Evolutionary conservation across 37 sponge, comb jelly and placozoan species (phyloP), one percentile per base, ranked within the genome.

Genomic region (Mnemiopsis leidyi): DNA sequence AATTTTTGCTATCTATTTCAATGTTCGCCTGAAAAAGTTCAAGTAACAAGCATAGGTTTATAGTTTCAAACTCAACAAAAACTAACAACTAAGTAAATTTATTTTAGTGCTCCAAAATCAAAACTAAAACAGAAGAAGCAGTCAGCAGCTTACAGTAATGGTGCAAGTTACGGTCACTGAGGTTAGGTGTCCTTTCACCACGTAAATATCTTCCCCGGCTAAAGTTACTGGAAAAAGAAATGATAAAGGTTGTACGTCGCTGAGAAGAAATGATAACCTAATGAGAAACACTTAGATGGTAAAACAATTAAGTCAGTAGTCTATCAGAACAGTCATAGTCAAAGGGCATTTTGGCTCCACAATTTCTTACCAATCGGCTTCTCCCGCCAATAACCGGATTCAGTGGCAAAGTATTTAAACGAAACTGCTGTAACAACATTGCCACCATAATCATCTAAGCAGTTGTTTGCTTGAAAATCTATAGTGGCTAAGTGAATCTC

Each of bases 11-110:
- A 5, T 71, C 30, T 7, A 71, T 5, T 7, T 71, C 75, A 23
- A 71, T 18, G 20, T 71, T 71, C 75, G 75, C 75, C 75, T 71
- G 75, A 71, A 71, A 71, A n/a, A 23, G 68, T 21, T n/a, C n/a
- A n/a, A n/a, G n/a, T n/a, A n/a, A n/a, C 13, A 67, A 67, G 13
- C 68, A 67, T 67, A 67, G 68, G 68, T 21, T 20, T 21, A 67
- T 21, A 67, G 68, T 13, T 13, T n/a, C n/a, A n/a, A n/a, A n/a
- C n/a, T n/a, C n/a, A n/a, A n/a, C n/a, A n/a, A n/a, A n/a, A n/a
- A n/a, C n/a, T n/a, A n/a, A n/a, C n/a, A n/a, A n/a, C n/a, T n/a
- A n/a, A n/a, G n/a, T n/a, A n/a, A n/a, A n/a, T n/a, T n/a, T n/a
- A n/a, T n/a, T n/a, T n/a, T n/a, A n/a, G n/a, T n/a, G n/a, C n/a